Conservation (phyloP, 1,140 invertebrate genomes). For the Stegodyphus dumicola region DNA sequence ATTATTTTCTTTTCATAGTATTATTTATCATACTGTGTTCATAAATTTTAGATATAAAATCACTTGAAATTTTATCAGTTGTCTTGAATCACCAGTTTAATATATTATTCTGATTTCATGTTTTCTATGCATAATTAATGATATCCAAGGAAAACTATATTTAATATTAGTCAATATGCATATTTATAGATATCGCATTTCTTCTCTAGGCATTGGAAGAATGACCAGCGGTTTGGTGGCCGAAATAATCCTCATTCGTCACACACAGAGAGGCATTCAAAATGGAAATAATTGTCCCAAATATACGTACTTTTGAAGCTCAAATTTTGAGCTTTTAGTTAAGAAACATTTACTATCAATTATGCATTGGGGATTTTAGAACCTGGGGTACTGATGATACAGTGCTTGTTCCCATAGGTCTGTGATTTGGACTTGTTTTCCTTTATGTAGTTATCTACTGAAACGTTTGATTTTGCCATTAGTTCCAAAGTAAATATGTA, state of each 20-base stretch:
- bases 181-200: constrained; percentile 31
- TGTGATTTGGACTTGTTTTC: background rate
- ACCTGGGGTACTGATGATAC: background rate
- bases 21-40: background rate
- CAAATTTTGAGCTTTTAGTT: background rate
- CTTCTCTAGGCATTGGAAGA: constrained; percentile 52
- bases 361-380: background rate
- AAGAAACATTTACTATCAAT: background rate
- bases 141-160: background rate
- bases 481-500: no score
- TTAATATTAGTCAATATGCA: background rate
- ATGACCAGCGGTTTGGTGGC: constrained; percentile 20
- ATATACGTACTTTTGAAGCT: background rate
- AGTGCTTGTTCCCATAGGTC: background rate
- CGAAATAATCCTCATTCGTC: background rate
- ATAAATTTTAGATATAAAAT: background rate
- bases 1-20: no score
- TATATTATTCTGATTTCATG: background rate
- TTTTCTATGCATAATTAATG: background rate
- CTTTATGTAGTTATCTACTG: no score
- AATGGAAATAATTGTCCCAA: background rate
- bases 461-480: no score
- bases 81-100: background rate
- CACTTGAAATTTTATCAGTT: background rate
- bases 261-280: background rate